Conservation (phyloP, 2,113 vertebrate species). For the Channa argus region DNA sequence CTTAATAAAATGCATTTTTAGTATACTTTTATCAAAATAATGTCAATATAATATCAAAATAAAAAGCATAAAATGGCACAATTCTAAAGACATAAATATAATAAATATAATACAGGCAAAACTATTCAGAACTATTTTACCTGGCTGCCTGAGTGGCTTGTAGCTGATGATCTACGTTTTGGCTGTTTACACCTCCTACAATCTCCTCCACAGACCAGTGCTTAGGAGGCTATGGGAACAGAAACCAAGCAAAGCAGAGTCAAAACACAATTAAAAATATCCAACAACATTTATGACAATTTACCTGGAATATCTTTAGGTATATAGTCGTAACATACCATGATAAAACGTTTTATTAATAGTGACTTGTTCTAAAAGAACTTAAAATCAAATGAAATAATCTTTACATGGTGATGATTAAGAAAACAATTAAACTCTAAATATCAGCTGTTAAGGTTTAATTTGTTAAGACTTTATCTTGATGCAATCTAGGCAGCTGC, state of each 20-base stretch:
- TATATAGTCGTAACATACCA: no score
- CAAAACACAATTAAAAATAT: constrained; percentile 20
- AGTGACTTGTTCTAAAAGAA: background rate
- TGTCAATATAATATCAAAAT: no score
- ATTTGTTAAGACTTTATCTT: background rate
- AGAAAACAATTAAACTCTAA: no score
- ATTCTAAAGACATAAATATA: no score
- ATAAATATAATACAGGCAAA: no score
- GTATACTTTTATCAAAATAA: no score
- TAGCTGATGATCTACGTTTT: constrained; percentile 85
- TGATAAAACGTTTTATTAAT: background rate
- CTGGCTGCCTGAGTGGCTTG: constrained; percentile 92
- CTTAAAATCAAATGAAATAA: background rate
- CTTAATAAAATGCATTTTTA: no score
- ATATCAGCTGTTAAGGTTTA: background rate
- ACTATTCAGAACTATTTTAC: constrained; percentile 68
- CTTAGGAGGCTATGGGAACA: constrained; percentile 75
- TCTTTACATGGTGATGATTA: no score
- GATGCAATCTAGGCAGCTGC: background rate
- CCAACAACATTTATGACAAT: background rate
- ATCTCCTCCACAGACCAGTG: constrained; percentile 93
- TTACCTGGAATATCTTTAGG: background rate
- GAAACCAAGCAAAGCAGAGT: background rate
- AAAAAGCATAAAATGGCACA: no score
- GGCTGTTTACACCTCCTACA: constrained; percentile 85